phyloP scores from a whole-genome alignment of 2,113 vertebrate genomes.

The Madoqua kirkii region DNA sequence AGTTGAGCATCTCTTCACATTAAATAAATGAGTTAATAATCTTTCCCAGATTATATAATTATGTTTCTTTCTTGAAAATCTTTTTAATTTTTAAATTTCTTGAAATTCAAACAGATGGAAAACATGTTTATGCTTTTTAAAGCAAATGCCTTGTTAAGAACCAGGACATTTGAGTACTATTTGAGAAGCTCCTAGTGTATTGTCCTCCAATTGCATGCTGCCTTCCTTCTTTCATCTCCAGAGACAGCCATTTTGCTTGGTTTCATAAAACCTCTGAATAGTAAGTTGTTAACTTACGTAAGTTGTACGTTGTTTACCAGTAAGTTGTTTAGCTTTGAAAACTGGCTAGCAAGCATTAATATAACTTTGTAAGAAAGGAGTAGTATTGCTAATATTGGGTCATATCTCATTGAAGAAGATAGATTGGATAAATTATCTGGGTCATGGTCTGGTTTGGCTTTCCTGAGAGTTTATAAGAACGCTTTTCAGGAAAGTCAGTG shows the following conservation, averaged over 20 bases:
- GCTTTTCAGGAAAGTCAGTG: neutral
- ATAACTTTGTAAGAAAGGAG: neutral
- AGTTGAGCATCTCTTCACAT: neutral
- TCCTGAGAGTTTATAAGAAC: neutral
- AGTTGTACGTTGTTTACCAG: neutral
- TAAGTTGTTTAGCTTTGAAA: slow-evolving; percentile 29
- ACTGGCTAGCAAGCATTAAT: slow-evolving; percentile 4
- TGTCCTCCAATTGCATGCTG: neutral
- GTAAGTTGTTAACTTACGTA: neutral
- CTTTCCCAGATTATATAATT: neutral
- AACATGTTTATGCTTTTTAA: neutral
- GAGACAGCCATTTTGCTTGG: neutral
- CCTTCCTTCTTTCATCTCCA: neutral
- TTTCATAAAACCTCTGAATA: slow-evolving; percentile 8
- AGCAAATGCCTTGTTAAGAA: neutral
- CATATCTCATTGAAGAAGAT: neutral
- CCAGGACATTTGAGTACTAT: neutral
- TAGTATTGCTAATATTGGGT: neutral
- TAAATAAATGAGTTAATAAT: neutral
- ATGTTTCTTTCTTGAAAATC: neutral
- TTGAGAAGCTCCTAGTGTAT: neutral
- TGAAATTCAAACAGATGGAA: neutral
- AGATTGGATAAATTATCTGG: neutral
- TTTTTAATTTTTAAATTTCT: neutral
- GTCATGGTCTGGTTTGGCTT: neutral